Evolutionary conservation across 2,888 invertebrate genomes (phyloP).

Genomic region (Mellilla xanthometata): DNA sequence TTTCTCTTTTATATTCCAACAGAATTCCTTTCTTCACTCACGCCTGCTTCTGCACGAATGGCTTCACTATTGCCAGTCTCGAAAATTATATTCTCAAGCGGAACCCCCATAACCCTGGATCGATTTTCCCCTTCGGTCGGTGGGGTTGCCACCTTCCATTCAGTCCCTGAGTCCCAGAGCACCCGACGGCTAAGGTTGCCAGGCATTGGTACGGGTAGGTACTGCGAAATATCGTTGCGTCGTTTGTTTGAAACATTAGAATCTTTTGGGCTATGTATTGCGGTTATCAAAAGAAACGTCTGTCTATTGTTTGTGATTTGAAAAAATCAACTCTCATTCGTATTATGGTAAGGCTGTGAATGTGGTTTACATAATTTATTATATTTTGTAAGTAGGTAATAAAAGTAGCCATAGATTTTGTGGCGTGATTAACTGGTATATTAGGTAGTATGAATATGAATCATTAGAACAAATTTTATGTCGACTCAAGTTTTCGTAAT

Average conservation of each 20-base stretch:
- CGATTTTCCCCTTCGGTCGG: constrained; percentile 29
- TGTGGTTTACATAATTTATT: too few relatives aligned
- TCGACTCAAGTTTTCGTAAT: too few relatives aligned
- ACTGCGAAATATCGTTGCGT: background rate
- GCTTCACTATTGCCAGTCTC: constrained; percentile 19
- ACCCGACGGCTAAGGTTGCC: constrained; percentile 6
- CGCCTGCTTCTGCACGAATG: constrained; percentile 14
- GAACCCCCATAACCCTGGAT: constrained; percentile 34
- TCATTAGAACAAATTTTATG: too few relatives aligned
- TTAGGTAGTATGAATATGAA: too few relatives aligned
- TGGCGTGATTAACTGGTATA: too few relatives aligned
- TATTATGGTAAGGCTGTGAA: too few relatives aligned
- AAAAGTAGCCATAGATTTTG: too few relatives aligned
- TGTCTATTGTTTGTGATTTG: too few relatives aligned
- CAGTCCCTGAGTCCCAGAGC: constrained; percentile 11
- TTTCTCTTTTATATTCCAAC: background rate
- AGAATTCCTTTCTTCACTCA: constrained; percentile 6
- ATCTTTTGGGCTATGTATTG: background rate
- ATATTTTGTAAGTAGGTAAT: too few relatives aligned
- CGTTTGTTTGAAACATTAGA: constrained; percentile 15
- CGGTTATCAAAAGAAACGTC: too few relatives aligned
- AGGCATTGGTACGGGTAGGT: background rate
- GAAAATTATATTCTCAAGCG: constrained; percentile 29
- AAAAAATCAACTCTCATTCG: too few relatives aligned
- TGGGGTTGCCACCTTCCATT: constrained; percentile 24